Base-by-base conservation (phyloP, 2,888 invertebrate genomes). In the Ormia ochracea region DNA sequence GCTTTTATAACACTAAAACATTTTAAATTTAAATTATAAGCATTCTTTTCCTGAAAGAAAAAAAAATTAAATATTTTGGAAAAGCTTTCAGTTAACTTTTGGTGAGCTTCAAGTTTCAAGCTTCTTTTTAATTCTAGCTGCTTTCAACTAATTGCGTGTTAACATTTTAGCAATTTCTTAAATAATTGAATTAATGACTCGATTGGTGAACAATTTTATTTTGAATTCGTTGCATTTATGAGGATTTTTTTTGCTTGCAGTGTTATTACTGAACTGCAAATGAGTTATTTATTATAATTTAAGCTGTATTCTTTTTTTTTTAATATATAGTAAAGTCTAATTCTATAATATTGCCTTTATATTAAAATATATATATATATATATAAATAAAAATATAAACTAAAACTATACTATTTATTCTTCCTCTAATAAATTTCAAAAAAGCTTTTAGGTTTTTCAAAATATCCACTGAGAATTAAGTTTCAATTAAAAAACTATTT, bases 361-460 rank as follows among this genome's bases (percentile, higher is more conserved):
- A 59, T 68, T 66, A 66, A n/a, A n/a, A n/a, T n/a, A n/a, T n/a
- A n/a, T n/a, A n/a, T n/a, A n/a, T n/a, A n/a, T n/a, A n/a, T 61
- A 50, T 43, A 63, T 38, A 54, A 66, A 43, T 21, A 52, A 52
- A n/a, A 7, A 3, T 45, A 21, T n/a, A 7, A 45, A 28, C 58
- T 70, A 59, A 50, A 33, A 33, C 17, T 69, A 26, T n/a, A 9
- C 4, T 68, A n/a, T 58, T n/a, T 66, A 38, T 19, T 28, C 23
- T 61, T 50, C 17, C 26, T 52, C 50, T 48, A 74, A 63, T 58
- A 48, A 65, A 52, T 31, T 79, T 72, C 43, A 72, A 59, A 72
- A 76, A 80, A 80, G 80, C 80, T 80, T 80, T 48, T 63, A 76
- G 12, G 72, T 72, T 76, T 80, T 80, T 76, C 80, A 80, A 76